Evolutionary conservation across 2,888 invertebrate species (phyloP).

Genomic region (Mantis religiosa): DNA sequence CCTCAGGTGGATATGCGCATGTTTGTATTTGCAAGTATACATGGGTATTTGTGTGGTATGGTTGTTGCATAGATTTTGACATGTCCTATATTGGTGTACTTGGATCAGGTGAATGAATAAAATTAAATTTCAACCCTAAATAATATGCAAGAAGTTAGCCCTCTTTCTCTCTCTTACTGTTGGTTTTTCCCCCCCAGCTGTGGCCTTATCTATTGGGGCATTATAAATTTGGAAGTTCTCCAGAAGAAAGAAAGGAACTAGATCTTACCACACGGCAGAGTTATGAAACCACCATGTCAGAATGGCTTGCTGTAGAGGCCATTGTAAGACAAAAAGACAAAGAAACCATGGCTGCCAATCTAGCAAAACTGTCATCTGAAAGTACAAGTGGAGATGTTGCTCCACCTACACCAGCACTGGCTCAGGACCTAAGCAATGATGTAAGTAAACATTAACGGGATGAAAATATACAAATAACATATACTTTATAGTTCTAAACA

Average conservation of each 20-base stretch:
- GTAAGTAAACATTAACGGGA: slow-evolving; percentile 36
- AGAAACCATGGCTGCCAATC: slow-evolving; percentile 78
- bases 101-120: no score
- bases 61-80: no score
- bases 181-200: slow-evolving; percentile 45
- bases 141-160: no score
- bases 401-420: slow-evolving; percentile 36
- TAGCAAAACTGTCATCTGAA: slow-evolving; percentile 78
- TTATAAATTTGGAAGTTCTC: slow-evolving; percentile 72
- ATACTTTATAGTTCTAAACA: no score
- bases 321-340: slow-evolving; percentile 80
- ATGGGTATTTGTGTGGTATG: no score
- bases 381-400: slow-evolving; percentile 55
- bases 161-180: no score
- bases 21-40: no score
- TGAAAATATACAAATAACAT: no score
- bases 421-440: slow-evolving; percentile 52
- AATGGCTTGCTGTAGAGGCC: slow-evolving; percentile 93
- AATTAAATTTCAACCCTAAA: no score
- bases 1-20: no score
- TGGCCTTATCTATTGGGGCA: slow-evolving; percentile 89
- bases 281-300: slow-evolving; percentile 89
- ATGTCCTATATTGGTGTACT: no score
- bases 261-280: slow-evolving; percentile 65
- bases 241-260: slow-evolving; percentile 60